phyloP scores from a whole-genome alignment of 2,888 invertebrate genomes.

The Laothoe populi region DNA sequence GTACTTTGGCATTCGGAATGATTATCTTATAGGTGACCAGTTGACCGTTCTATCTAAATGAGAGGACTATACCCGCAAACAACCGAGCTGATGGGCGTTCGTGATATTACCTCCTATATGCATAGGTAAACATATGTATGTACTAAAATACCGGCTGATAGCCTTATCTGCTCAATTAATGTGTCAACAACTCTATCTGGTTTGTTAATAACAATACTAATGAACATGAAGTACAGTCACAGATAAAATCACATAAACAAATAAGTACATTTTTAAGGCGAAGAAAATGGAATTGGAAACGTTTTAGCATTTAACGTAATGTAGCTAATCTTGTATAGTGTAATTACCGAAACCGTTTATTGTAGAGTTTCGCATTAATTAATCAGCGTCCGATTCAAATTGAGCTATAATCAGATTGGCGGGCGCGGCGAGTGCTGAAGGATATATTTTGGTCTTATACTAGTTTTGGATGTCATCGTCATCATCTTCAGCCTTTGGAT shows the following conservation, averaged over 20 bases:
- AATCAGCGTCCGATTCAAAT: conserved; percentile 51
- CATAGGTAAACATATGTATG: no score
- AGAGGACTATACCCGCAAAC: conserved; percentile 21
- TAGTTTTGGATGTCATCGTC: no score
- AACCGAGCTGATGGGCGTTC: conserved; percentile 11
- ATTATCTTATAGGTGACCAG: not conserved
- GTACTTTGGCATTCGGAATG: not conserved
- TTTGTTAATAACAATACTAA: conserved; percentile 63
- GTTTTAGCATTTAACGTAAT: not conserved
- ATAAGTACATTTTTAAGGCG: conserved; percentile 28
- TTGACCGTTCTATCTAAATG: conserved; percentile 1
- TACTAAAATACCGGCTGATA: conserved; percentile 60
- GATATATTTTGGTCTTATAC: no score
- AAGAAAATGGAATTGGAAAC: conserved; percentile 24
- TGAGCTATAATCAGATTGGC: conserved; percentile 34
- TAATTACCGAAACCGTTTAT: conserved; percentile 41
- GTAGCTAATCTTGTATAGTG: conserved; percentile 33
- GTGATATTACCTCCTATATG: conserved; percentile 30
- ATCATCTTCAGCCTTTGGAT: no score
- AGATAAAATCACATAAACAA: conserved; percentile 33
- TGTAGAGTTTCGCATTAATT: conserved; percentile 44
- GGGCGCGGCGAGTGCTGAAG: not conserved
- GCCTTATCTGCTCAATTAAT: conserved; percentile 74
- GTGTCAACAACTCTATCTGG: conserved; percentile 76
- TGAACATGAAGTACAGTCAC: conserved; percentile 48